Conservation (phyloP, 2,888 invertebrate species). For the Bugula neritina region DNA sequence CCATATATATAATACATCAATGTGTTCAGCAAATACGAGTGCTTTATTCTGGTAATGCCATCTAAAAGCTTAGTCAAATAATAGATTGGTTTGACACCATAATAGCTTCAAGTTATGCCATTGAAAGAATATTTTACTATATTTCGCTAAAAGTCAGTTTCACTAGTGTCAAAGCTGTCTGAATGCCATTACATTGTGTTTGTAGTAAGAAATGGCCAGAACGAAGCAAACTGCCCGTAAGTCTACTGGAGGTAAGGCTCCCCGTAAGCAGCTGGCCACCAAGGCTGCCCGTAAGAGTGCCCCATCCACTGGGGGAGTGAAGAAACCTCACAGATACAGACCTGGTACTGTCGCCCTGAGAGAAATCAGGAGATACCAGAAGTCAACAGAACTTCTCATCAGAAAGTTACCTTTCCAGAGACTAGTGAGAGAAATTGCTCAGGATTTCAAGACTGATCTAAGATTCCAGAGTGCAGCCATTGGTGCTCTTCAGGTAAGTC, state of each 20-base stretch:
- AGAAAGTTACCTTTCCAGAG: conserved; percentile 53
- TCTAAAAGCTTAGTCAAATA: too few species aligned
- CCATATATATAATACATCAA: too few species aligned
- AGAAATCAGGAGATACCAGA: conserved; percentile 54
- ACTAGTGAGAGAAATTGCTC: conserved; percentile 53
- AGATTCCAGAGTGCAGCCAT: conserved; percentile 54
- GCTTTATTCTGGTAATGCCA: too few species aligned
- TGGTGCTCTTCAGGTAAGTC: conserved; percentile 50
- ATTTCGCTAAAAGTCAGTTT: too few species aligned
- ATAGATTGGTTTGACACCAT: too few species aligned
- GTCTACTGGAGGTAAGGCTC: conserved; percentile 54
- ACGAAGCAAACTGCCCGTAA: conserved; percentile 54
- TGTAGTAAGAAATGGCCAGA: conserved; percentile 45
- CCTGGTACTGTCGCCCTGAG: conserved; percentile 54
- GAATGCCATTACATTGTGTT: conserved; percentile 9
- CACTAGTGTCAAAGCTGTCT: too few species aligned
- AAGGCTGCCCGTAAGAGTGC: conserved; percentile 54
- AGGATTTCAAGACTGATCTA: conserved; percentile 54
- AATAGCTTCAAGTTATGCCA: too few species aligned
- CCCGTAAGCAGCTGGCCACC: conserved; percentile 53
- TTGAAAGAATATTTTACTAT: too few species aligned
- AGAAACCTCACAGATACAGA: conserved; percentile 53
- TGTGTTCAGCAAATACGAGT: too few species aligned
- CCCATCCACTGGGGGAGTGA: conserved; percentile 54
- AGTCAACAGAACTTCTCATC: conserved; percentile 52